Percentiles rank a stretch among this genome's conserved stretches.
Evolutionary conservation across 1,140 invertebrate species (phyloP).

Genomic region (Dufourea novaeangliae): DNA sequence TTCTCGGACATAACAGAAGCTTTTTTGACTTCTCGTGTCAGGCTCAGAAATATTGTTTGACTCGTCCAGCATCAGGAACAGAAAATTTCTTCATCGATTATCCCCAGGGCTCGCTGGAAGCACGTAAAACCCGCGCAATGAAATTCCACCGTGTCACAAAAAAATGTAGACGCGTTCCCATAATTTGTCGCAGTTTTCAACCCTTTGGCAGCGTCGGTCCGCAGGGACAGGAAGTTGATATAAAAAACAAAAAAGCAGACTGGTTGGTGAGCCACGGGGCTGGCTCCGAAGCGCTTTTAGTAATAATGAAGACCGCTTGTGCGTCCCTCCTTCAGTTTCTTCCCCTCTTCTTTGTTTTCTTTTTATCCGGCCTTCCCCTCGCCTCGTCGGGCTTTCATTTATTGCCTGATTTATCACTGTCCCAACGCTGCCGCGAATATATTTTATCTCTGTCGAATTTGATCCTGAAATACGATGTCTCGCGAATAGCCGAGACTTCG

Average conservation of each 20-base stretch:
- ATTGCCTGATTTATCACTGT: conserved; percentile 64
- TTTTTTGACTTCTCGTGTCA: too few relatives aligned
- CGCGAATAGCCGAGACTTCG: conserved; percentile 12
- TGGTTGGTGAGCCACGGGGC: conserved; percentile 31
- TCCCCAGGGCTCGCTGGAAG: not conserved
- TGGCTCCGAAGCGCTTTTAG: conserved; percentile 59
- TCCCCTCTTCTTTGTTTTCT: conserved; percentile 51
- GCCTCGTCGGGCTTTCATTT: conserved; percentile 62
- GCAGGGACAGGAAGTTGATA: conserved; percentile 19
- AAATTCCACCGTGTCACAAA: not conserved
- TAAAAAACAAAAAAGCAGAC: conserved; percentile 37
- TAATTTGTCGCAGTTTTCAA: conserved; percentile 32
- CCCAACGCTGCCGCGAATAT: conserved; percentile 47
- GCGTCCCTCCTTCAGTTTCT: conserved; percentile 44
- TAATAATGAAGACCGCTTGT: conserved; percentile 65
- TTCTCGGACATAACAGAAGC: too few relatives aligned
- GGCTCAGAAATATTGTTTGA: too few relatives aligned
- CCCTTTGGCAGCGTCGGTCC: conserved; percentile 9
- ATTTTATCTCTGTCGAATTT: conserved; percentile 63
- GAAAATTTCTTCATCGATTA: not conserved
- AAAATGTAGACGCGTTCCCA: conserved; percentile 14
- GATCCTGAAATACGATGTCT: conserved; percentile 62
- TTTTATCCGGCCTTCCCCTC: conserved; percentile 53
- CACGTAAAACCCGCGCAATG: not conserved
- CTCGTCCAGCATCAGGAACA: too few relatives aligned